Base-by-base conservation (phyloP, 1,140 invertebrate species). In the Coptotermes formosanus region DNA sequence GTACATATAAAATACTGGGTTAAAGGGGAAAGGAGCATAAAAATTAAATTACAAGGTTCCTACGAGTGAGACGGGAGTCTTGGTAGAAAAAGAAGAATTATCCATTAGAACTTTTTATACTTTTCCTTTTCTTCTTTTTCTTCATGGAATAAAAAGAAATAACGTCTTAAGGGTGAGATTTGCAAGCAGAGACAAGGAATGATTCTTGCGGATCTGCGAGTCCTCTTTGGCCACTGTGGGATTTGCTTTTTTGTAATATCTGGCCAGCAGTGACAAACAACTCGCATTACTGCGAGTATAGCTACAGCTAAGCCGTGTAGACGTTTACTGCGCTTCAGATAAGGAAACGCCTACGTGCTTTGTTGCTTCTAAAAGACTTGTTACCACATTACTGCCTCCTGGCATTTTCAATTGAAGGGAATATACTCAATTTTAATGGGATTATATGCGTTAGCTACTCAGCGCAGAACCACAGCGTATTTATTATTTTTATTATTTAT, bases 191-290 rank as follows among this genome's bases (percentile, higher is more conserved):
- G 64, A 75, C 64, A 75, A 75, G 14, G 64, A 75, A 25, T 75
- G 64, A 75, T 75, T 30, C 64, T 75, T 75, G n/a, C 6, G 64
- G 64, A 75, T 75, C n/a, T 30, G 25, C 7, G 64, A 75, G 8
- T 75, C 30, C n/a, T 75, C 64, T 75, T 75, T 30, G 64, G 64
- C 64, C 64, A 16, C 64, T 75, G 14, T 75, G 64, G 64, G 64
- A 30, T 75, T 75, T 75, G 64, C 64, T 75, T 25, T 75, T 75
- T 75, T 75, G 64, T n/a, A 75, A 75, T 75, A 75, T 75, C 64
- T 75, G 64, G 64, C 25, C 2, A 30, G 64, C n/a, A 75, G 30
- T 75, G 64, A 75, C 64, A 75, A 75, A 75, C 30, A 75, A n/a
- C n/a, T n/a, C n/a, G 30, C 64, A 75, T 75, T 75, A 75, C 64